These are phyloP conservation scores for Solenopsis invicta DNA, from an alignment of 1,140 invertebrate species.

Conservation along the genomic window DNA sequence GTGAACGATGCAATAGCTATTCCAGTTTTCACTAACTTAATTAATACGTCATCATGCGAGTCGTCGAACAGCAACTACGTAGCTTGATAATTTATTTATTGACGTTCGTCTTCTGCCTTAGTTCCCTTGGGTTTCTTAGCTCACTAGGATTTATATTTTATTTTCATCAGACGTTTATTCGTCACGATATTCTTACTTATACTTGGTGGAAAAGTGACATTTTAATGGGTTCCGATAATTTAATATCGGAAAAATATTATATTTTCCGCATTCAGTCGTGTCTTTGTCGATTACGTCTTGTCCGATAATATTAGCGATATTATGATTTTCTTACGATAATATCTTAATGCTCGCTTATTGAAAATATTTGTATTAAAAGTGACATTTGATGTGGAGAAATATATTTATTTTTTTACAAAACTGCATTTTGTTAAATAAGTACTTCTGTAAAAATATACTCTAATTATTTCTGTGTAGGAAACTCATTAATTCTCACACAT, in stretches of 20 bases:
- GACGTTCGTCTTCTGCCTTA: slow-evolving; percentile 25
- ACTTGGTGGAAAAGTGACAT: slow-evolving; percentile 66
- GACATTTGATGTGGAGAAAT: too few species aligned
- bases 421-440: not conserved
- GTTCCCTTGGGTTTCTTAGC: slow-evolving; percentile 10
- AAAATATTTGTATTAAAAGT: slow-evolving; percentile 11
- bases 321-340: slow-evolving; percentile 26
- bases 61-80: slow-evolving; percentile 58
- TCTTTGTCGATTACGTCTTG: slow-evolving; percentile 38
- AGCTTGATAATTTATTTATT: slow-evolving; percentile 71
- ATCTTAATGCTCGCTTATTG: not conserved
- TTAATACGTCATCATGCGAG: slow-evolving; percentile 62
- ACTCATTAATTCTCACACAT: not conserved
- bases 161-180: slow-evolving; percentile 55
- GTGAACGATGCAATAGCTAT: slow-evolving; percentile 50
- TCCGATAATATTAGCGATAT: slow-evolving; percentile 10
- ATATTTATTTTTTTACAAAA: too few species aligned
- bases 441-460: not conserved
- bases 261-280: slow-evolving; percentile 16
- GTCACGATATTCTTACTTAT: slow-evolving; percentile 67
- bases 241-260: slow-evolving; percentile 65
- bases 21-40: slow-evolving; percentile 65
- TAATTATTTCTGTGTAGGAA: not conserved
- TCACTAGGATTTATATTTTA: slow-evolving; percentile 52
- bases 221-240: slow-evolving; percentile 70